Evolutionary conservation across 2,797 vertebrate genomes (phyloP).

Genomic region (Helicolenus hilgendorfi): DNA sequence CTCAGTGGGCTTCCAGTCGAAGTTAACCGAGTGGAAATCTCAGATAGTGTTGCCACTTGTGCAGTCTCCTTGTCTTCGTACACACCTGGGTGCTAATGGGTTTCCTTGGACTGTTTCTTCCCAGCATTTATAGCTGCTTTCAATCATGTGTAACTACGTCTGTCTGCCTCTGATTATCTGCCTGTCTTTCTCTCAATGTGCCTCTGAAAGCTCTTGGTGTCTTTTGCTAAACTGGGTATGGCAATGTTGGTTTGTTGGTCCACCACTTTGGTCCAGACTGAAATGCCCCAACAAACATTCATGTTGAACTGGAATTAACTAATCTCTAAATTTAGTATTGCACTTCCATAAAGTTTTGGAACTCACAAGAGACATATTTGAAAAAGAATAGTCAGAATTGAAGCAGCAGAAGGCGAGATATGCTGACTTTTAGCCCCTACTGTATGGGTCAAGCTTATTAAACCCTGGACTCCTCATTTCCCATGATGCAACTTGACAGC

Average conservation of each 20-base stretch:
- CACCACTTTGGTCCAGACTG: neutral
- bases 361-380: neutral
- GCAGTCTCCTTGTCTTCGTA: constrained; percentile 22
- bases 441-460: neutral
- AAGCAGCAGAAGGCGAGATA: neutral
- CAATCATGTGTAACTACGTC: constrained; percentile 43
- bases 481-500: neutral
- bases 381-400: neutral
- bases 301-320: neutral
- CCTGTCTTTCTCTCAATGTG: constrained; percentile 7
- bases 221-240: neutral
- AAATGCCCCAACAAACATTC: neutral
- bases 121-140: constrained; percentile 45
- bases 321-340: neutral
- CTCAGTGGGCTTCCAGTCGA: constrained; percentile 57
- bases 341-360: neutral
- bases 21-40: constrained; percentile 71
- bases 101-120: constrained; percentile 26
- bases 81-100: constrained; percentile 56
- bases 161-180: constrained; percentile 17
- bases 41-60: constrained; percentile 46
- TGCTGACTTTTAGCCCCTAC: neutral
- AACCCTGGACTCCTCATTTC: neutral
- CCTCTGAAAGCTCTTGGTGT: neutral
- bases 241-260: neutral